A percentile compares a stretch with the other conserved stretches of the same genome.
Evolutionary conservation across 2,888 invertebrate genomes (phyloP).

Genomic region (Trichogramma evanescens): DNA sequence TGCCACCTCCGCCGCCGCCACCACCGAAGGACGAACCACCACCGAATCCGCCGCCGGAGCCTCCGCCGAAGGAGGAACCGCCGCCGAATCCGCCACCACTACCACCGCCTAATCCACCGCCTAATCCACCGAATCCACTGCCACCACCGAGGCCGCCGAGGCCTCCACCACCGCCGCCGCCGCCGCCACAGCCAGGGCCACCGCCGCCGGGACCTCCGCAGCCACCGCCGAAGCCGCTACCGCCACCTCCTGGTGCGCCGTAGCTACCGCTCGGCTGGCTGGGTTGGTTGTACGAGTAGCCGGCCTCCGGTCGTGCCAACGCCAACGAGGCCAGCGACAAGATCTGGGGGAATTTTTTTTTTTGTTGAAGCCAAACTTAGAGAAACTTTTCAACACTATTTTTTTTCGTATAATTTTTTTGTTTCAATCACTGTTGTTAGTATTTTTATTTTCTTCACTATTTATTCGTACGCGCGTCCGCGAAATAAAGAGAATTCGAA

Average conservation of each 20-base stretch:
- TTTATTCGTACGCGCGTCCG: neutral
- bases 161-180: slow-evolving; percentile 18
- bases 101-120: slow-evolving; percentile 25
- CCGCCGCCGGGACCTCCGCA: slow-evolving; percentile 46
- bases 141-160: slow-evolving; percentile 26
- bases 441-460: neutral
- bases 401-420: neutral
- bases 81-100: slow-evolving; percentile 23
- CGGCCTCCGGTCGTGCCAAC: slow-evolving; percentile 44
- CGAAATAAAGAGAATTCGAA: too few species aligned
- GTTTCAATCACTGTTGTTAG: neutral
- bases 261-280: slow-evolving; percentile 26
- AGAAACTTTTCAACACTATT: slow-evolving; percentile 1
- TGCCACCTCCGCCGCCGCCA: slow-evolving; percentile 51
- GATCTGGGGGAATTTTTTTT: slow-evolving; percentile 29
- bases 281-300: slow-evolving; percentile 33
- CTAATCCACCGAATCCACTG: slow-evolving; percentile 24
- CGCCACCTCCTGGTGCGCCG: slow-evolving; percentile 11
- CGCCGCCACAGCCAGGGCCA: neutral
- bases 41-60: slow-evolving; percentile 23
- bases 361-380: too few species aligned
- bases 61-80: slow-evolving; percentile 22
- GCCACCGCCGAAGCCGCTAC: slow-evolving; percentile 3
- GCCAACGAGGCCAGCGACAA: slow-evolving; percentile 43
- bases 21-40: slow-evolving; percentile 46